Base-by-base conservation (phyloP, 2,797 vertebrate genomes). In the Rachycentron canadum region DNA sequence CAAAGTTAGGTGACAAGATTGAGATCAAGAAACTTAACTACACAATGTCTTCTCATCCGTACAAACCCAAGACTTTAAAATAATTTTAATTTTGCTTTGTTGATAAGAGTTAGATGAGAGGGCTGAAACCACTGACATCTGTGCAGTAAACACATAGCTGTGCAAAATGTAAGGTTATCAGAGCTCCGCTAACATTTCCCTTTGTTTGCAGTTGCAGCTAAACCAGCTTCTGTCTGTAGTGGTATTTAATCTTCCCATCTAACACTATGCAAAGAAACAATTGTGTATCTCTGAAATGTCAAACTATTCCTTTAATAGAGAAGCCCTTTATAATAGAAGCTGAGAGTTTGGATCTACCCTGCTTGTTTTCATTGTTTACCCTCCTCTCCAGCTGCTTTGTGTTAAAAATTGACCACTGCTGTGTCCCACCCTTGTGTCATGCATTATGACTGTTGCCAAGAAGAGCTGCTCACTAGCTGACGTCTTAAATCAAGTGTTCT, bases 351-450 rank as follows among this genome's bases (percentile, higher is more conserved):
- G 50, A 49, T 38, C 58, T 4, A 34, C 28, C 40, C 13, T 4
- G 53, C 21, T 66, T 25, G 34, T 74, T 79, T 69, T 66, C 17
- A 49, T 66, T 58, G 50, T 73, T 47, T 30, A 56, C 17, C n/a
- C 41, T 64, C 32, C 1, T 71, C 58, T 71, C 43, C 81, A 78
- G 67, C 68, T 77, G 71, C 55, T 72, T 70, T 28, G 26, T 69
- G 61, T 79, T 82, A 63, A 65, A 81, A 60, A 30, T 1, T 62
- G 58, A 83, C 75, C 82, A 23, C 30, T 34, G 23, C 14, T 45
- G 34, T 41, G 41, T 73, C 76, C 83, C 88, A 76, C 78, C 86
- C 81, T 67, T 43, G 68, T 47, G 66, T 82, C 62, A 55, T n/a
- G 60, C 53, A 28, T 72, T 25, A 12, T 47, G 30, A 26, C 45